phyloP scores from a whole-genome alignment of 2,797 vertebrate species.

The Anableps anableps region DNA sequence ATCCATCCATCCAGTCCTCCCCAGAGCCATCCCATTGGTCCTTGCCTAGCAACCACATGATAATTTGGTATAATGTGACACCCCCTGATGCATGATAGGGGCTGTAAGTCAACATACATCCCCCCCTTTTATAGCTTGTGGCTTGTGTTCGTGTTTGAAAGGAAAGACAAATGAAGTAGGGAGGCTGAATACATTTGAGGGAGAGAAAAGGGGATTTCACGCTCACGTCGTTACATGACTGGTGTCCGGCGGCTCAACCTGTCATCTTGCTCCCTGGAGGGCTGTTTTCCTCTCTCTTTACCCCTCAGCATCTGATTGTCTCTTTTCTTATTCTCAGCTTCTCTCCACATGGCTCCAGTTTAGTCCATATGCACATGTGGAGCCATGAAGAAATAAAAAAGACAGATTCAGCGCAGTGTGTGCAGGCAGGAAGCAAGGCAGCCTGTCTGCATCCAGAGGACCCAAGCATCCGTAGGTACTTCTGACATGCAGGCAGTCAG shows the following conservation, averaged over 20 bases:
- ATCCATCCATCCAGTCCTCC: slow-evolving; percentile 72
- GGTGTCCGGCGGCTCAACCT: slow-evolving; percentile 71
- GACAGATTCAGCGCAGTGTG: slow-evolving; percentile 11
- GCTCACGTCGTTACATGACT: slow-evolving; percentile 70
- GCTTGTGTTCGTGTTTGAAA: slow-evolving; percentile 57
- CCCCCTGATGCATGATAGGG: slow-evolving; percentile 78
- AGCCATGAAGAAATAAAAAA: slow-evolving; percentile 29
- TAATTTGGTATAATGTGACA: slow-evolving; percentile 83
- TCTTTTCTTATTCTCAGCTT: slow-evolving; percentile 37
- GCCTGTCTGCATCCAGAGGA: slow-evolving; percentile 61
- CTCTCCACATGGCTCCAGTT: slow-evolving; percentile 45
- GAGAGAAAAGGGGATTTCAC: slow-evolving; percentile 71
- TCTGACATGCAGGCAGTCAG: slow-evolving; percentile 58
- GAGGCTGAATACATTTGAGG: slow-evolving; percentile 60
- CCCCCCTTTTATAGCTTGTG: slow-evolving; percentile 44
- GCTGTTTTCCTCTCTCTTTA: slow-evolving; percentile 29
- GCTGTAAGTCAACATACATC: slow-evolving; percentile 60
- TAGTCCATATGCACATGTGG: slow-evolving; percentile 32
- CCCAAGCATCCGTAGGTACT: slow-evolving; percentile 57
- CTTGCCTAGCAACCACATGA: slow-evolving; percentile 82
- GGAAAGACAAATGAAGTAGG: slow-evolving; percentile 58
- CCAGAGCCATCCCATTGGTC: slow-evolving; percentile 70
- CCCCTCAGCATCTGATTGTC: slow-evolving; percentile 46
- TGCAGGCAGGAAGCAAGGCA: slow-evolving; percentile 68
- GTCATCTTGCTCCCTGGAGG: slow-evolving; percentile 65